Percentiles rank a stretch among this genome's conserved stretches.
These are phyloP conservation scores for Synanceia verrucosa DNA, from an alignment of 2,797 vertebrate species.

Conservation along the genomic window DNA sequence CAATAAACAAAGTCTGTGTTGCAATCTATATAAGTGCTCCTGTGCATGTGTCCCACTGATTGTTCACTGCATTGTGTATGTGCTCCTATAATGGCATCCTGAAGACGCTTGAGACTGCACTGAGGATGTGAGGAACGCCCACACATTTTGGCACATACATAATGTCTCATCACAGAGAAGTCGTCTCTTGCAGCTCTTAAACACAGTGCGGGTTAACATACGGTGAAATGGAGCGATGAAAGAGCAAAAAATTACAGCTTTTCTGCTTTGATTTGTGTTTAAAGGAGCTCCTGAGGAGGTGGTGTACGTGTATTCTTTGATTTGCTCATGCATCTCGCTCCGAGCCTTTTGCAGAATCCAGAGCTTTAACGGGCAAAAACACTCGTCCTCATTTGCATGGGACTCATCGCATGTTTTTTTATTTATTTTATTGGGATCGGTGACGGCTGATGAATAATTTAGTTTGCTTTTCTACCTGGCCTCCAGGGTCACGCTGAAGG, in stretches of 20 bases:
- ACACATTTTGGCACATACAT: constrained; percentile 39
- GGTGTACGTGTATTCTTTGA: constrained; percentile 20
- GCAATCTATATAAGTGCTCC: neutral
- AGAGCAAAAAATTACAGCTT: constrained; percentile 43
- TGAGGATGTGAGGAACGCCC: constrained; percentile 26
- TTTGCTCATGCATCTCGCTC: constrained; percentile 39
- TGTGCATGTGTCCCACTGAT: constrained; percentile 1
- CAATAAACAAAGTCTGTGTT: constrained; percentile 34
- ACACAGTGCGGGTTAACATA: constrained; percentile 38
- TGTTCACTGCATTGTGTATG: constrained; percentile 6
- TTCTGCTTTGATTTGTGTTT: constrained; percentile 53
- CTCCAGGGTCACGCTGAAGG: constrained; percentile 77
- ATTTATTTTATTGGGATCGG: constrained; percentile 73
- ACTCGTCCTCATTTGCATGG: constrained; percentile 60
- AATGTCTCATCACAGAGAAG: constrained; percentile 53
- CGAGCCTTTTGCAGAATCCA: constrained; percentile 4
- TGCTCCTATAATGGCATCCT: constrained; percentile 7
- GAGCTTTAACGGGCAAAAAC: constrained; percentile 23
- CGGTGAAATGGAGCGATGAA: constrained; percentile 38
- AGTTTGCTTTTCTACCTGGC: constrained; percentile 65
- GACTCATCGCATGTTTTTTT: constrained; percentile 71
- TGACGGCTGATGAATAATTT: constrained; percentile 79
- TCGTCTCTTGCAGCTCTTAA: constrained; percentile 39
- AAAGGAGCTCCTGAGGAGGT: constrained; percentile 27
- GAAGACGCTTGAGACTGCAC: constrained; percentile 12